These are phyloP conservation scores for Lytechinus pictus DNA, from an alignment of 35 echinoderm and acorn worm genomes.

Conservation along the genomic window DNA sequence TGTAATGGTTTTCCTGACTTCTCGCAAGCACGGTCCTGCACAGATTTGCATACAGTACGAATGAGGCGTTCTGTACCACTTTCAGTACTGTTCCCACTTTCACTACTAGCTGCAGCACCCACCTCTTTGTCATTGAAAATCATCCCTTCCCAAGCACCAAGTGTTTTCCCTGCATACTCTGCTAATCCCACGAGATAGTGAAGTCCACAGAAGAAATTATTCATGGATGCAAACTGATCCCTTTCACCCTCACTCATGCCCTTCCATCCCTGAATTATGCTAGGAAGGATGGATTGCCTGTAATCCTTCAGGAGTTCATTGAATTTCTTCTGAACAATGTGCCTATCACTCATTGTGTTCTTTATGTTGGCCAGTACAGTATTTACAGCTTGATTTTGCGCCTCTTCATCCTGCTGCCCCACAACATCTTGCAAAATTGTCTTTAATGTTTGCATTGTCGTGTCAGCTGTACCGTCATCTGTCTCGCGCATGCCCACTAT, in stretches of 20 bases:
- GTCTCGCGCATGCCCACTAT: slow-evolving; percentile 68
- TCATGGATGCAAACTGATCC: slow-evolving; percentile 49
- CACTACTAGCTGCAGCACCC: slow-evolving; percentile 1
- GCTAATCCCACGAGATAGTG: slow-evolving; percentile 85
- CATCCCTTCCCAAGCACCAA: slow-evolving; percentile 71
- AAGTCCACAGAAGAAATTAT: slow-evolving; percentile 84
- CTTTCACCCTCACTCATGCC: slow-evolving; percentile 40
- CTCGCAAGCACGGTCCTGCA: slow-evolving; percentile 57
- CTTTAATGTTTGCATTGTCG: slow-evolving; percentile 58
- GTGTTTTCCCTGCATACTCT: slow-evolving; percentile 48
- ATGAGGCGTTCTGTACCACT: slow-evolving; percentile 72
- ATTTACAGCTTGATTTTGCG: slow-evolving; percentile 28
- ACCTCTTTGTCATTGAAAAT: slow-evolving; percentile 56
- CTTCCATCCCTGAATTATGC: slow-evolving; percentile 56
- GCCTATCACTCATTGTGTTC: slow-evolving; percentile 76
- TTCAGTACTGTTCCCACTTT: slow-evolving; percentile 24
- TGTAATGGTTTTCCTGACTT: slow-evolving; percentile 61
- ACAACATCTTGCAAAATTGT: slow-evolving; percentile 56
- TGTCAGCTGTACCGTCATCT: slow-evolving; percentile 52
- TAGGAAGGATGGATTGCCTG: slow-evolving; percentile 56
- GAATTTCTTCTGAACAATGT: slow-evolving; percentile 72
- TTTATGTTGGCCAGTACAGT: slow-evolving; percentile 57
- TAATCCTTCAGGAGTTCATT: slow-evolving; percentile 67
- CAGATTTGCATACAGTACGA: slow-evolving; percentile 58
- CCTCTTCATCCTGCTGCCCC: not conserved